Evolutionary conservation across 2,797 vertebrate species (phyloP), one percentile per base, ranked within the genome.

Genomic region (Cirrhinus mrigala): DNA sequence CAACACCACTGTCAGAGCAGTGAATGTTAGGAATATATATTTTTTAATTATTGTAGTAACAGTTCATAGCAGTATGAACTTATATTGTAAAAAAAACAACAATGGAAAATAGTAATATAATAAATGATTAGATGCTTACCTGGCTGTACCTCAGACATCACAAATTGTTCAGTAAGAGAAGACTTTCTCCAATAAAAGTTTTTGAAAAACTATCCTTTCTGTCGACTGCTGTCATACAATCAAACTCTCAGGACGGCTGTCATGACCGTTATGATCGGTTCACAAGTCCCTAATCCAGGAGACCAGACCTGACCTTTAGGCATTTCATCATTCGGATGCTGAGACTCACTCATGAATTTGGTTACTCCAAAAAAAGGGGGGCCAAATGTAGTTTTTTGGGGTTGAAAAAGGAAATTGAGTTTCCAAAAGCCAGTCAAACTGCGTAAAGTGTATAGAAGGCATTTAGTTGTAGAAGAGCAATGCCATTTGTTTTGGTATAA

Each of bases 91-190:
- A 27, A 22, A 27, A 18, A 46, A 33, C 18, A 80, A 15, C 20
- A 71, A 48, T 3, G 6, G 4, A 80, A 33, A 29, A 50, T 22
- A 33, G 6, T 16, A 54, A 69, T 40, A 54, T 12, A 18, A 81
- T 62, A 79, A 24, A 60, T 44, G 14, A 48, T 14, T 48, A 18
- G 7, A 48, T 88, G 92, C 94, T 94, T 90, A 95, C 94, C 11
- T 82, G 84, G 76, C 87, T 91, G 88, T 69, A 87, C 89, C 71
- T 54, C 85, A 75, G 91, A 93, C 94, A 95, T 95, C 62, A 87
- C 83, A 56, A 69, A 46, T 48, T 22, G n/a, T 48, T 64, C 46
- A 29, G 18, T 24, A 37, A 46, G 29, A 33, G 33, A 40, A 48
- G 37, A 18, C 12, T 79, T 64, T 71, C n/a, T 75, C 77, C 9